Base-by-base conservation (phyloP, 2,888 invertebrate genomes). In the Ophion ellenae region DNA sequence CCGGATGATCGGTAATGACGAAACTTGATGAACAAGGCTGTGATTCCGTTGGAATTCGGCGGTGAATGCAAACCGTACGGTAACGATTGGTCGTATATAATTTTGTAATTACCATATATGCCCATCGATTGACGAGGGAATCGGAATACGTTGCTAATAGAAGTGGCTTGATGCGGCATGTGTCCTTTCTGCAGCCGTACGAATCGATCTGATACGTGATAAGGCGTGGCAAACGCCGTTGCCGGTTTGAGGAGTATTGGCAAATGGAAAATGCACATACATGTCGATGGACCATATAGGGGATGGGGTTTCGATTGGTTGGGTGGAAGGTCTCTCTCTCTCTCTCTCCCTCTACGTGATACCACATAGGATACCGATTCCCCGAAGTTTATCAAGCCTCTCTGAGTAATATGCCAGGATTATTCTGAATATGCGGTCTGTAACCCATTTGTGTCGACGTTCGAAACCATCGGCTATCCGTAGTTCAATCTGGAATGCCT, bases 361-460 rank as follows among this genome's bases (percentile, higher is more conserved):
- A 40, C 28, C 47, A 69, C 24, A 66, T 17, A 77, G 71, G 40
- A 73, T 32, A 64, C 24, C 53, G 70, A 77, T 85, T 77, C 63
- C 77, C 85, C 66, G 63, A 78, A 79, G 79, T 81, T 86, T 79
- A 76, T 84, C 76, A 77, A 84, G 70, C 81, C 70, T 53, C 70
- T 66, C 76, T 76, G 80, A 70, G 69, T 86, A 86, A 85, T 85
- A 79, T 76, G 69, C 71, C 70, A 59, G 83, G 86, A 86, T 86
- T 85, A 86, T 83, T 84, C 81, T 82, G 79, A 84, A 75, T 81
- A 82, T 78, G 80, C 80, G 80, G 71, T 82, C 69, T 66, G 79
- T 83, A 73, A 83, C 71, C 80, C 63, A 73, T 64, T 73, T 71
- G 69, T 80, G 80, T 63, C 82, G 67, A 82, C 74, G 79, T 83